Evolutionary conservation across 2,888 invertebrate genomes (phyloP).

Genomic region (Morpho helenor): DNA sequence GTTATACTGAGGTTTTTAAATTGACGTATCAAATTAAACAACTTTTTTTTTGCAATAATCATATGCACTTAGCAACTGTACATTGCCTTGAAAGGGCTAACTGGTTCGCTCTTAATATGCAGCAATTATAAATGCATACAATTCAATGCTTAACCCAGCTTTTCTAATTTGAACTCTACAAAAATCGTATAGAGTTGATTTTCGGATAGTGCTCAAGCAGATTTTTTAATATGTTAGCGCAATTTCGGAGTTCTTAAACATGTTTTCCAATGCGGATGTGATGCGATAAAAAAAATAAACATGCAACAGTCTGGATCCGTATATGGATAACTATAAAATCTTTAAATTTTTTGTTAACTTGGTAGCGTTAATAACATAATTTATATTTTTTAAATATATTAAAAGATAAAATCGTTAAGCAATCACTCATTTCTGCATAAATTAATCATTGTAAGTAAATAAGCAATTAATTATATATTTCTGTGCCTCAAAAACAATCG

Average conservation of each 20-base stretch:
- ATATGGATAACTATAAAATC: too few species aligned
- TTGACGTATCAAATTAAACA: slow-evolving; percentile 11
- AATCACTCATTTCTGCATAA: too few species aligned
- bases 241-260: slow-evolving; percentile 12
- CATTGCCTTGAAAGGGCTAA: slow-evolving; percentile 47
- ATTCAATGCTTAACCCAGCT: neutral
- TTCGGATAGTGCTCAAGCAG: neutral
- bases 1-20: slow-evolving; percentile 13
- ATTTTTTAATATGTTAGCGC: slow-evolving; percentile 11
- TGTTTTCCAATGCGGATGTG: slow-evolving; percentile 1
- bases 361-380: too few species aligned
- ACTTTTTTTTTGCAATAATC: slow-evolving; percentile 17
- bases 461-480: too few species aligned
- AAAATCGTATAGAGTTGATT: neutral
- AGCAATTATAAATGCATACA: slow-evolving; percentile 42
- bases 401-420: too few species aligned
- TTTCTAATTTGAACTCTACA: slow-evolving; percentile 18
- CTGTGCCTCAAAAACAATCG: too few species aligned
- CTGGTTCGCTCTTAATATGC: slow-evolving; percentile 45
- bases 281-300: neutral
- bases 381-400: too few species aligned
- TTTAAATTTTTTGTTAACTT: too few species aligned
- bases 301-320: too few species aligned
- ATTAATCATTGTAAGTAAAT: too few species aligned
- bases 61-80: slow-evolving; percentile 32